Evolutionary conservation across 2,888 invertebrate species (phyloP).

Genomic region (Caenorhabditis zanzibari): DNA sequence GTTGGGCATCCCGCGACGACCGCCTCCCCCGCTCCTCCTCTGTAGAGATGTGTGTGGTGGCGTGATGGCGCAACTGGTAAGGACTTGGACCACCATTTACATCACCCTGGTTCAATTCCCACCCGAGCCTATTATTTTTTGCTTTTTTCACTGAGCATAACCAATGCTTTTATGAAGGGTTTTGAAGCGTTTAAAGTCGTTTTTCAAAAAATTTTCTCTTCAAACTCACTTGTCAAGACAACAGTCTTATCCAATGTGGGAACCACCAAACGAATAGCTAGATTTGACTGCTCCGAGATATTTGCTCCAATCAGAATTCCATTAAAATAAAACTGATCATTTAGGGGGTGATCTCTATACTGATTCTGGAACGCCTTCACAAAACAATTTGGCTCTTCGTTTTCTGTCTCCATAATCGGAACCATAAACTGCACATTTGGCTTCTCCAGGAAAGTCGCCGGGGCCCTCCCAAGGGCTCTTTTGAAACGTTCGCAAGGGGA

Average conservation of each 20-base stretch:
- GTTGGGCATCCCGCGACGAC: not conserved
- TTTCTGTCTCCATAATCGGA: not conserved
- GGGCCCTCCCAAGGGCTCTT: constrained; percentile 3
- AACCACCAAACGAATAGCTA: constrained; percentile 16
- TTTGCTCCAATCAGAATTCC: constrained; percentile 27
- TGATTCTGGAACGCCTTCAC: constrained; percentile 25
- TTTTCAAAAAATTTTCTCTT: not conserved
- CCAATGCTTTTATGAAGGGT: too few species aligned
- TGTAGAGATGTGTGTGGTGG: too few species aligned
- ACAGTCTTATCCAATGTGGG: not conserved
- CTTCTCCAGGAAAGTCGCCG: not conserved
- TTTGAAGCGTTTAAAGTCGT: too few species aligned
- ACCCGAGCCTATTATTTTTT: too few species aligned
- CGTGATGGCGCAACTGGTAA: too few species aligned
- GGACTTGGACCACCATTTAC: too few species aligned
- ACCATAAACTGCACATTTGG: constrained; percentile 34
- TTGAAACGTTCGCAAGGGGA: constrained; percentile 4
- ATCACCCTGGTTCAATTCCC: too few species aligned
- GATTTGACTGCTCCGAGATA: not conserved
- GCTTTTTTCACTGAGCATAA: too few species aligned
- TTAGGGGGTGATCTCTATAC: not conserved
- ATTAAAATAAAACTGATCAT: constrained; percentile 25
- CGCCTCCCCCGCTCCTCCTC: not conserved
- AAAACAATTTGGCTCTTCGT: constrained; percentile 9
- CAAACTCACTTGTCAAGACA: constrained; percentile 13